Base-by-base conservation (phyloP, 2,888 invertebrate species). In the Archaeoteleia sp. region DNA sequence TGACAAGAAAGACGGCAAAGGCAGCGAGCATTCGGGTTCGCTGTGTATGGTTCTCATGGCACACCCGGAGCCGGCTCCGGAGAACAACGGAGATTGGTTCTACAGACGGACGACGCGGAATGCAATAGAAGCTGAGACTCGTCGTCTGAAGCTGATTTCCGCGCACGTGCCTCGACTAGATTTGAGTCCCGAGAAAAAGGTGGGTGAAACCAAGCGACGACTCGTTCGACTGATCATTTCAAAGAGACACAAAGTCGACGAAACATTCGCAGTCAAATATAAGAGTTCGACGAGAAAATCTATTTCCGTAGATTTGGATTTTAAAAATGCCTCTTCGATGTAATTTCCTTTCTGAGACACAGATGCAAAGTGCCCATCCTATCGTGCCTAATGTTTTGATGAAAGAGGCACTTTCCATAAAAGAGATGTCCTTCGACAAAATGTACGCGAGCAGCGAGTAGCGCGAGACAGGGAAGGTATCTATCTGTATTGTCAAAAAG, bases 71-170 rank as follows among this genome's bases (percentile, higher is more conserved):
- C 5, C 20, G 5, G 5, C 20, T 20, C 20, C 20, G 49, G 54
- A 57, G 61, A 74, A 73, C 72, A 65, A 68, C 75, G 69, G 72
- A 76, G 74, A 75, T 75, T 75, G 76, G 69, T 71, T 76, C 70
- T 69, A 66, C 68, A 46, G 68, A 62, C 65, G 61, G 58, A 69
- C 71, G 70, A 51, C 61, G 49, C 69, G 75, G 74, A 76, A 76
- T 76, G 76, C 75, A 74, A 74, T 76, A 74, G 73, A 73, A 65
- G 74, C 75, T 71, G 66, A 63, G 65, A 45, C 27, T 30, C 46
- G 43, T 39, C 53, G 62, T 65, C 58, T 43, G 66, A 55, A 45
- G 66, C 54, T 58, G 62, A 70, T 70, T 70, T 67, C 62, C 61
- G 53, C 35, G 69, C 66, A 54, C 69, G 69, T 69, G 69, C 65